Evolutionary conservation across 2,797 vertebrate species (phyloP).

Genomic region (Chanos chanos): DNA sequence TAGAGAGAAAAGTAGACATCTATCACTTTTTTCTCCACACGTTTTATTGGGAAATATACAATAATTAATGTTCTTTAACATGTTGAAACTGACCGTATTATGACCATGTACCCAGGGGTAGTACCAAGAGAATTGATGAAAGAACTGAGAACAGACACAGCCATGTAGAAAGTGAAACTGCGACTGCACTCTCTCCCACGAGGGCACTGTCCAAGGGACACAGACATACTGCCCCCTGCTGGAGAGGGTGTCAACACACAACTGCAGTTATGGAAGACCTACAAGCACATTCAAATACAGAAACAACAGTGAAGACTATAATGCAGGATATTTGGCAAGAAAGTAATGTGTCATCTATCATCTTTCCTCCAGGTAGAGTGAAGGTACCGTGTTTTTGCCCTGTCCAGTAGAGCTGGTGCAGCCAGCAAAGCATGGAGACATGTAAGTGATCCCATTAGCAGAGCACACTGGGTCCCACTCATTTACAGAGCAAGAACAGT

Average conservation of each 20-base stretch:
- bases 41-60: neutral
- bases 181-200: conserved; percentile 68
- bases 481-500: conserved; percentile 74
- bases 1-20: too few species aligned
- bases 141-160: conserved; percentile 76
- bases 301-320: neutral
- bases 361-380: too few species aligned
- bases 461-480: conserved; percentile 92
- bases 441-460: conserved; percentile 77
- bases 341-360: too few species aligned
- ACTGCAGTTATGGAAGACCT: conserved; percentile 89
- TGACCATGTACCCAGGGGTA: conserved; percentile 90
- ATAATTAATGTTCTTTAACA: neutral
- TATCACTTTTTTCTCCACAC: too few species aligned
- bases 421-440: conserved; percentile 89
- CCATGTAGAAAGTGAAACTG: conserved; percentile 85
- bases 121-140: conserved; percentile 85
- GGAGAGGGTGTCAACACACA: conserved; percentile 73
- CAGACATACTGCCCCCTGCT: conserved; percentile 72
- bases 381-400: conserved; percentile 76
- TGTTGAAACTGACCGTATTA: conserved; percentile 76
- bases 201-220: conserved; percentile 80
- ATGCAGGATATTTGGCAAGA: too few species aligned
- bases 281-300: too few species aligned
- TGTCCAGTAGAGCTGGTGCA: conserved; percentile 75